Evolutionary conservation across 2,797 vertebrate genomes (phyloP), one percentile per base, ranked within the genome.

Genomic region (Melopsittacus undulatus): DNA sequence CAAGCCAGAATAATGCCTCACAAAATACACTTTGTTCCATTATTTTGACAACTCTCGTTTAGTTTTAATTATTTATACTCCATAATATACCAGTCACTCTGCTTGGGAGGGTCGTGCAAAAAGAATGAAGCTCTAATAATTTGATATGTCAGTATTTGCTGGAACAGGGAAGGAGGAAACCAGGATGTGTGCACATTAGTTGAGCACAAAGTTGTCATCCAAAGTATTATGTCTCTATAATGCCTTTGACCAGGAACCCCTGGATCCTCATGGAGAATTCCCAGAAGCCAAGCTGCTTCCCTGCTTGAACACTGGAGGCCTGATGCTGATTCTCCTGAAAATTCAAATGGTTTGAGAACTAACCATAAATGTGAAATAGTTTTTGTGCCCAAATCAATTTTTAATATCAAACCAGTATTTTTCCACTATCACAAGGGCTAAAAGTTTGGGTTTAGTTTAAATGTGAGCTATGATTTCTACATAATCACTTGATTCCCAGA

Each of bases 21-120:
- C 72, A 97, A 96, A 94, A 92, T 54, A 70, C 80, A 94, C 79
- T 96, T 96, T 93, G 89, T 93, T 96, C 85, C 94, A 80, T 96
- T 96, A 95, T 95, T 97, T 97, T 96, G 83, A 96, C 95, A 95
- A 87, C 56, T 96, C 78, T 73, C 9, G 0, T 90, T 94, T 86
- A 74, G 72, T 66, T 97, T 96, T 96, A 96, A 96, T 96, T 94
- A 95, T 95, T 95, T 90, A 93, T 92, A 48, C 45, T 74, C 57
- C 8, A 1, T 82, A 93, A 93, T 84, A 73, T 63, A 68, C 79
- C 51, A 81, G 78, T 76, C 51, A 82, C 68, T 63, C 36, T 84
- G 3, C 73, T 94, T 48, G 85, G 64, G 84, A 70, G 69, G 77
- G 59, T 36, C 93, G 78, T 68, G 64, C 83, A 91, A 45, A 90